phyloP scores from a whole-genome alignment of 2,797 vertebrate genomes.

The Lacerta agilis region DNA sequence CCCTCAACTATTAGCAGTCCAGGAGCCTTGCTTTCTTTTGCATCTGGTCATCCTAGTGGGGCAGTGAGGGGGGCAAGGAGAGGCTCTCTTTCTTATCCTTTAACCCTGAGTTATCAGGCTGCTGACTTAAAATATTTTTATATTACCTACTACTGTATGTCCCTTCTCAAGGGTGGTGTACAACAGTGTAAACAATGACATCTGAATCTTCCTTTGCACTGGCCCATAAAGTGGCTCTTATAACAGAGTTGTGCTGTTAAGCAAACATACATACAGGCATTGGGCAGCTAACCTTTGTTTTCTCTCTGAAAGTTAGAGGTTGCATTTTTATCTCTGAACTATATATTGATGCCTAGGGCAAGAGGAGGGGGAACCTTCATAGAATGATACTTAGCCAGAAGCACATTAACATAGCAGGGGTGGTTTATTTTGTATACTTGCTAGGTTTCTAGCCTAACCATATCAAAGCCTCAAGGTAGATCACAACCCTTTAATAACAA shows the following conservation, averaged over 20 bases:
- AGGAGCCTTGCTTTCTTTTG: no score
- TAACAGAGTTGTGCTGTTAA: neutral
- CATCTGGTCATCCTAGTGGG: no score
- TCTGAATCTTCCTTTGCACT: neutral
- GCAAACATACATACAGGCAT: neutral
- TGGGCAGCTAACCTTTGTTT: neutral
- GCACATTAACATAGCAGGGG: neutral
- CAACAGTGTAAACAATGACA: neutral
- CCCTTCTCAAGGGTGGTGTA: no score
- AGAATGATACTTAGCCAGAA: neutral
- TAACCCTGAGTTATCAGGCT: neutral
- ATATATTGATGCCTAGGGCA: accelerated
- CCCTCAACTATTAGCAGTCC: no score
- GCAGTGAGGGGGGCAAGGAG: no score
- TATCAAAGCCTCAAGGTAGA: neutral
- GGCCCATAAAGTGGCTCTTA: neutral
- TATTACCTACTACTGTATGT: no score
- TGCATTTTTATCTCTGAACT: neutral
- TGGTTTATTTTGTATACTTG: neutral
- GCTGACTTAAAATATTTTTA: no score
- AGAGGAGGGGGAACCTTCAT: neutral
- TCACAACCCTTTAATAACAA: neutral
- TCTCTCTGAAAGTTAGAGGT: neutral
- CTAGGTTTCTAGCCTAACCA: neutral
- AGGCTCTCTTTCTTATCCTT: neutral